These are phyloP conservation scores for Cuculus canorus DNA, from an alignment of 2,797 vertebrate species.

Conservation along the genomic window DNA sequence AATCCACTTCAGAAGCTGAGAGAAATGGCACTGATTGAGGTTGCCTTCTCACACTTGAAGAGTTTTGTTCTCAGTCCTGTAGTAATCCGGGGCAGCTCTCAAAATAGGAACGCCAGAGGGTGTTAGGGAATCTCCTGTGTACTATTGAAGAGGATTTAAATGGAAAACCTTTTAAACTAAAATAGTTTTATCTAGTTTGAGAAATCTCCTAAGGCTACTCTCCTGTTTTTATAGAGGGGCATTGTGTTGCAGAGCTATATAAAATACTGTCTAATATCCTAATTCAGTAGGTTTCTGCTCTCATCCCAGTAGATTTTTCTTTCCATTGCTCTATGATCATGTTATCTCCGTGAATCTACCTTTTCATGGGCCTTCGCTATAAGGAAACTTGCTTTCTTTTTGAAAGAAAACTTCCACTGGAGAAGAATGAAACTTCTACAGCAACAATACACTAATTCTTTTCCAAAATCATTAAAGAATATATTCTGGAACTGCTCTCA, in stretches of 20 bases:
- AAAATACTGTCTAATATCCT: background rate
- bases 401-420: background rate
- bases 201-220: background rate
- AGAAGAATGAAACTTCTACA: background rate
- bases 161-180: conserved; percentile 33
- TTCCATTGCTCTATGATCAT: background rate
- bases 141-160: background rate
- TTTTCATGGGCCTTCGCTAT: background rate
- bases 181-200: background rate
- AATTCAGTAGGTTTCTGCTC: background rate
- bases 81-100: background rate
- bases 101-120: background rate
- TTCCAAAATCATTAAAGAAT: background rate
- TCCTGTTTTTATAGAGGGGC: background rate
- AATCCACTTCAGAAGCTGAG: background rate
- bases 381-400: background rate
- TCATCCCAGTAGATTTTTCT: background rate
- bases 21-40: background rate
- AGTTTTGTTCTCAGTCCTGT: background rate
- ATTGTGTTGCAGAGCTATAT: background rate
- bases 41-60: background rate
- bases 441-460: background rate
- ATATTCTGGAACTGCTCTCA: background rate
- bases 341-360: background rate
- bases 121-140: background rate